Base-by-base conservation (phyloP, 2,113 vertebrate genomes). In the Abramis brama region DNA sequence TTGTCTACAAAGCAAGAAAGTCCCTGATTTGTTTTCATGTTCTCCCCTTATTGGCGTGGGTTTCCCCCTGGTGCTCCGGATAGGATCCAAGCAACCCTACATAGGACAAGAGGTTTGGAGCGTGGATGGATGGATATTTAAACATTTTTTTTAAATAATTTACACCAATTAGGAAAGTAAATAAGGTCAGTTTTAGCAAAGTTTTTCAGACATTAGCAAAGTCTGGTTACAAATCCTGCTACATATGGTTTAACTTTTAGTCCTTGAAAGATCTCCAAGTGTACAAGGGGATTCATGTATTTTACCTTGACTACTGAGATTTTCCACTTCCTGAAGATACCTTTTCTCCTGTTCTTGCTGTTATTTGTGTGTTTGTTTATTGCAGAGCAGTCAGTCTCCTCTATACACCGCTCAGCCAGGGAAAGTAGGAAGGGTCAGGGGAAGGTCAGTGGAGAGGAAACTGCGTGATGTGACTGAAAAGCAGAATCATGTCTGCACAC, bases 381-480 rank as follows among this genome's bases (percentile, higher is more conserved):
- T 45, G 23, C 66, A 62, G 50, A 66, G 52, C 66, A 36, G n/a
- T 36, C 15, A 36, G 64, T 62, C 25, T 19, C 47, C 64, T 76
- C 50, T 60, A 55, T 85, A 80, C 45, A 79, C 47, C 39, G 76
- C 47, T 57, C 73, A 60, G 59, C 45, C 74, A 83, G 8, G 75
- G 87, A 73, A 83, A 86, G 71, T 74, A 71, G 84, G 78, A 88
- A 79, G 23, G 89, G 73, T 89, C 85, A 25, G 19, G 71, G 2
- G 47, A 62, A 86, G 87, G 76, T 85, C 17, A 68, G 59, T 78
- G 59, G 76, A 83, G 57, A 78, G 75, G n/a, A 73, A 33, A 25
- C 57, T 74, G 79, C 64, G 50, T 88, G 86, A 33, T 64, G 86
- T 87, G 85, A 84, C 86, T 88, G 78, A 90, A 83, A 87, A 85